A percentile compares a stretch with the other conserved stretches of the same genome.
Evolutionary conservation across 2,888 invertebrate genomes (phyloP).

Genomic region (Clepsis dumicolana): DNA sequence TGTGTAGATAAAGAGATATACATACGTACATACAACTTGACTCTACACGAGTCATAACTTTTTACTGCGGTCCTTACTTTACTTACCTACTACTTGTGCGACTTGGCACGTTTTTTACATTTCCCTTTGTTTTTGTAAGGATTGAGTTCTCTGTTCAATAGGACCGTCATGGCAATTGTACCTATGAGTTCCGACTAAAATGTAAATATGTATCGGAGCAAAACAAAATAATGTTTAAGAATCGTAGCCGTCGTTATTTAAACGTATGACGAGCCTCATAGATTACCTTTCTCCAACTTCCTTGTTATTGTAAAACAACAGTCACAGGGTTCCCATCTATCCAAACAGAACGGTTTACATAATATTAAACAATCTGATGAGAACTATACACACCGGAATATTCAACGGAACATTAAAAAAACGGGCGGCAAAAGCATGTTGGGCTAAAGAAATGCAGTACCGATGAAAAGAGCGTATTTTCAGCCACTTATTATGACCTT

Average conservation of each 20-base stretch:
- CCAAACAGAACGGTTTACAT: not conserved
- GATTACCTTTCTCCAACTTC: conserved; percentile 16
- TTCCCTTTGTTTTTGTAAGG: not conserved
- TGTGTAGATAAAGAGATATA: no score
- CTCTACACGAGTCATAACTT: no score
- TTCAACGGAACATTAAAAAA: no score
- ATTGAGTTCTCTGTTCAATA: not conserved
- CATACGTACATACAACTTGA: no score
- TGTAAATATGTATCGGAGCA: not conserved
- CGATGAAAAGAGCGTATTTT: no score
- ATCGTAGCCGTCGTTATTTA: not conserved
- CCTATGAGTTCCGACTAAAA: not conserved
- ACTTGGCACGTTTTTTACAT: not conserved
- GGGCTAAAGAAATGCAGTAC: no score
- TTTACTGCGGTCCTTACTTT: no score
- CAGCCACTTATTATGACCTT: no score
- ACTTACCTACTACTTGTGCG: no score
- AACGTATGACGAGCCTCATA: conserved; percentile 12
- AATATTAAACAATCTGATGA: not conserved
- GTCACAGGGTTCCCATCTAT: not conserved
- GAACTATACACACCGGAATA: not conserved
- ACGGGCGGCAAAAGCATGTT: no score
- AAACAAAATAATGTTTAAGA: conserved; percentile 7
- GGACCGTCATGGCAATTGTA: not conserved
- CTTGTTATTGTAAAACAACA: conserved; percentile 20